Base-by-base conservation (phyloP, 2,113 vertebrate genomes). In the Cariama cristata region DNA sequence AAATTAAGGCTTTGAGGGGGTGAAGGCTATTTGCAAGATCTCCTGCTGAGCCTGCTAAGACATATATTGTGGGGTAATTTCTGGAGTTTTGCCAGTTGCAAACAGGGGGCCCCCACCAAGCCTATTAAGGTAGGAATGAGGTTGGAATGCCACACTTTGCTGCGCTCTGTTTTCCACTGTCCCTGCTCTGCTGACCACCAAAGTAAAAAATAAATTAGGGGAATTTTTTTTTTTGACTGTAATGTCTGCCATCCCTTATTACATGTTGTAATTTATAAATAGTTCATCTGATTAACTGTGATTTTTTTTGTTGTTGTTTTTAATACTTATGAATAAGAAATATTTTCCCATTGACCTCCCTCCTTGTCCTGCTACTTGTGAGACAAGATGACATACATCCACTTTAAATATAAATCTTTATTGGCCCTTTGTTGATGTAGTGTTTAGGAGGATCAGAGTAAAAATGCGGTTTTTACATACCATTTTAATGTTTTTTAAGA, bases 61-160 rank as follows among this genome's bases (percentile, higher is more conserved):
- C 92, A 74, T 87, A 94, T 86, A 92, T 86, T 96, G 92, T 95
- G 90, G 94, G 88, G 79, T 88, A 90, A 92, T 92, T 93, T 80
- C 92, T 97, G 95, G 88, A 94, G 50, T 83, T 93, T 86, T 93
- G 82, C 94, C 95, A 96, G 35, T 52, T 74, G 92, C 92, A 93
- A 94, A 94, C 75, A 76, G 86, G 21, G 58, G 86, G 81, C 62
- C 94, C 53, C 69, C 74, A 91, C 35, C 84, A 93, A 93, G 86
- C 93, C 81, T 94, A 62, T 97, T 93, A 96, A 95, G 74, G 87
- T 94, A 95, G 86, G 88, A 92, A 95, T 95, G 94, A 94, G 75
- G 63, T 19, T 94, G 90, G 94, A 95, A 97, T 97, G 90, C 79
- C 72, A 93, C 58, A 80, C 81, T 96, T 95, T 92, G 85, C 93